phyloP scores from a whole-genome alignment of 2,113 vertebrate genomes.

The Plecotus auritus region DNA sequence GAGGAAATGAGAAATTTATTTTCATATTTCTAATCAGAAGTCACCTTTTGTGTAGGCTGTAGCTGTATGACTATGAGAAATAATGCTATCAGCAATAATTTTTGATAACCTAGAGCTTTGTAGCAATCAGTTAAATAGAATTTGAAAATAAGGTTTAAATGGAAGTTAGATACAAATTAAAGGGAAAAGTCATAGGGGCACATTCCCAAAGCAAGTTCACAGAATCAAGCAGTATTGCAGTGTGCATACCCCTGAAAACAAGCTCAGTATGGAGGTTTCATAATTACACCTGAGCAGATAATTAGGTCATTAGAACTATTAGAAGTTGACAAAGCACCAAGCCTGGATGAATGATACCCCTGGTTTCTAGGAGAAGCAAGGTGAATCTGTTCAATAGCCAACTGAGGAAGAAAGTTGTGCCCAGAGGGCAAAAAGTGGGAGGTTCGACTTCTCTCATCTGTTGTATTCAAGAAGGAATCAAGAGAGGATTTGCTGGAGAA shows the following conservation, averaged over 20 bases:
- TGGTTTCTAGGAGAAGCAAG: conserved; percentile 27
- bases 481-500: neutral
- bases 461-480: neutral
- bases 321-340: conserved; percentile 61
- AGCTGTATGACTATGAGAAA: neutral
- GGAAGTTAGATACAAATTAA: conserved; percentile 14
- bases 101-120: neutral
- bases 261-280: conserved; percentile 40
- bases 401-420: neutral
- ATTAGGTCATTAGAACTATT: conserved; percentile 63
- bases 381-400: neutral
- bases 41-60: neutral
- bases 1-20: neutral
- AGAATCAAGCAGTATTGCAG: neutral
- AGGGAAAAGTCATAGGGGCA: neutral
- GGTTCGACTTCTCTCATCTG: neutral
- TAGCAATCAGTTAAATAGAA: neutral
- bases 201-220: neutral
- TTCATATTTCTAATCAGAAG: neutral
- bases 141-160: neutral
- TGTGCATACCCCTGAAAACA: conserved; percentile 31
- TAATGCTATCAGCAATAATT: neutral
- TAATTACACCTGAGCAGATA: conserved; percentile 62
- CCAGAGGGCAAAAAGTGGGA: neutral
- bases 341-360: conserved; percentile 38